Evolutionary conservation across 2,113 vertebrate species (phyloP).

Genomic region (Acanthisitta chloris): DNA sequence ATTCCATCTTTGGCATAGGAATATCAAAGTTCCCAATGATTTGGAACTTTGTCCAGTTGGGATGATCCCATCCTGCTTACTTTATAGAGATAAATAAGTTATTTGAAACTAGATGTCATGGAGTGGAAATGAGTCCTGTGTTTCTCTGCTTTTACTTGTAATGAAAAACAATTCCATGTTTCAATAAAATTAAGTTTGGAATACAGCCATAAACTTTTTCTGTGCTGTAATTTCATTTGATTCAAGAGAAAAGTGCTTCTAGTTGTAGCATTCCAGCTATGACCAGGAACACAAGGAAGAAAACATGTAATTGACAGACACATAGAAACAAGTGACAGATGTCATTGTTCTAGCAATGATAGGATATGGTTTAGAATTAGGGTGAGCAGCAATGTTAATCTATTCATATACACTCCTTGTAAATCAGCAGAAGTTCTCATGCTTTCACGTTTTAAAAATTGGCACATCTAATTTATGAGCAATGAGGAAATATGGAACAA

Average conservation of each 20-base stretch:
- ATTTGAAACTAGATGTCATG: neutral
- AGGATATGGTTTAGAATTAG: neutral
- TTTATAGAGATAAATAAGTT: neutral
- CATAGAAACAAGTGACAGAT: neutral
- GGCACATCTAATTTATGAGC: neutral
- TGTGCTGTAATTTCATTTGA: neutral
- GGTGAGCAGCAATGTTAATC: neutral
- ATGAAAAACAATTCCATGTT: neutral
- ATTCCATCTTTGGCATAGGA: neutral
- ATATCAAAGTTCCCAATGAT: neutral
- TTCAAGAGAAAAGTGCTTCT: neutral
- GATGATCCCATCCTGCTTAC: neutral
- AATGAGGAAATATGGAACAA: neutral
- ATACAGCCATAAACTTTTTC: neutral
- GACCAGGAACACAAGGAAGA: neutral
- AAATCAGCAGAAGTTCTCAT: neutral
- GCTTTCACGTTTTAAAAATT: neutral
- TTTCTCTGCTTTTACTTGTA: neutral
- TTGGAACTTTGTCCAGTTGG: too few species aligned
- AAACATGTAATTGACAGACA: neutral
- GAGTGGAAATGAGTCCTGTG: neutral
- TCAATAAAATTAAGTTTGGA: conserved; percentile 23
- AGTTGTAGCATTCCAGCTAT: neutral
- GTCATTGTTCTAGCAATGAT: neutral
- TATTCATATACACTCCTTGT: neutral